A percentile compares a stretch with the other conserved stretches of the same genome.
Evolutionary conservation across 2,797 vertebrate genomes (phyloP).

Genomic region (Cottoperca gobio): DNA sequence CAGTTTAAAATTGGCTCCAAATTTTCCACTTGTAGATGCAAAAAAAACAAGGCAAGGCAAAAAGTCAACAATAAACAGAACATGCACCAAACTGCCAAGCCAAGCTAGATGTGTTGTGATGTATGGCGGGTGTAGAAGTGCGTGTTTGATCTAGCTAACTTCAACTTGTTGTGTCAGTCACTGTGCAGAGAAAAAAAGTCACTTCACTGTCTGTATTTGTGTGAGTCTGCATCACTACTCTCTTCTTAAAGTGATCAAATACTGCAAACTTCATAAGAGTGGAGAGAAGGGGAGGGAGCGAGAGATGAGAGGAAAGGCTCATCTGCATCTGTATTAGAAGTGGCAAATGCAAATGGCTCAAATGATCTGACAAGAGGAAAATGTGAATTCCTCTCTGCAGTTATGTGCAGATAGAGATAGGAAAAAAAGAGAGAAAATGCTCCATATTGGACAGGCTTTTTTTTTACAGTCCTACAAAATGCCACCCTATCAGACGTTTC

Average conservation of each 20-base stretch:
- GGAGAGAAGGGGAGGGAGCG: conserved; percentile 49
- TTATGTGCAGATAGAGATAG: conserved; percentile 71
- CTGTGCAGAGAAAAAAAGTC: conserved; percentile 42
- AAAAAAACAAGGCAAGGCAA: conserved; percentile 37
- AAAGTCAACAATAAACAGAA: conserved; percentile 44
- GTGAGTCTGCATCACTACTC: conserved; percentile 69
- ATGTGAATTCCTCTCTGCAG: conserved; percentile 76
- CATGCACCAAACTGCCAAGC: conserved; percentile 43
- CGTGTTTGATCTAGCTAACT: conserved; percentile 69
- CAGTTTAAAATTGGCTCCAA: background rate
- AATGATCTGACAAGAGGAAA: conserved; percentile 83
- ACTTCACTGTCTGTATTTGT: conserved; percentile 64
- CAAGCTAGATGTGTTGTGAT: conserved; percentile 53
- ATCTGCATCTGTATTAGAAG: conserved; percentile 79
- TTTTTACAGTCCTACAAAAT: conserved; percentile 62
- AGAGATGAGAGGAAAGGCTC: conserved; percentile 74
- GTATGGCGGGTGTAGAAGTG: conserved; percentile 44
- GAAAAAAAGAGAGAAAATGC: conserved; percentile 18
- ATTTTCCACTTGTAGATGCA: conserved; percentile 46
- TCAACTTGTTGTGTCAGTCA: conserved; percentile 77
- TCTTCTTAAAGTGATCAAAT: conserved; percentile 84
- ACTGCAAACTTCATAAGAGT: conserved; percentile 74
- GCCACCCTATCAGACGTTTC: conserved; percentile 56
- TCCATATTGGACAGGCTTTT: conserved; percentile 34
- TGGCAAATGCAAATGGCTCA: conserved; percentile 84